Evolutionary conservation across 2,113 vertebrate species (phyloP), one percentile per base, ranked within the genome.

Genomic region (Aplodontia rufa): DNA sequence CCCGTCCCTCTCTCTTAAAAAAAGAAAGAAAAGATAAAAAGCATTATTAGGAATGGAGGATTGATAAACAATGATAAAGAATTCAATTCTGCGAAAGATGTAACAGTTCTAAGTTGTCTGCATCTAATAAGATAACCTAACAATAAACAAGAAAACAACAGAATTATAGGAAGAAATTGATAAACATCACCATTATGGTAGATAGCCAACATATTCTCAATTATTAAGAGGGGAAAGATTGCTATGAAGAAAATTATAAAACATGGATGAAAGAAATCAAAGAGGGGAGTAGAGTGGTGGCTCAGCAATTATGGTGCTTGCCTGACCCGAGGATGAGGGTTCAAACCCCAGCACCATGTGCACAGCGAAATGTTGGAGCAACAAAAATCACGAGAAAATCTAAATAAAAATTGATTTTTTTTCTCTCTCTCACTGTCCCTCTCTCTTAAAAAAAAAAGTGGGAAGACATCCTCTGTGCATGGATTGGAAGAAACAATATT

Each of bases 51-150:
- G 26, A 62, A 69, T 80, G 79, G 10, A 83, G 47, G 16, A 60
- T n/a, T 87, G 66, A 66, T 47, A 79, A 17, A 78, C 64, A 71
- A 47, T 55, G 45, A 87, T 49, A 42, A 89, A 74, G 24, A 10
- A 24, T 30, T 72, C 37, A 88, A 92, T 68, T 92, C 35, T 79
- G 40, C 42, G 53, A 55, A 66, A 79, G 53, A 72, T 62, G 4
- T 58, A 37, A 83, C 51, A 72, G 2, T 90, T 64, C 85, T 47
- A 85, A 95, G 79, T 85, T 72, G 37, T 71, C 68, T 45, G 24
- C 24, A 62, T 30, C 42, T n/a, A 82, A 91, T 90, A 90, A 93
- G 81, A 91, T 40, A 78, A 76, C 35, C 17, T 91, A 5, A 87
- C 37, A 47, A 64, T 87, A 84, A 83, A 79, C 32, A 74, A 90